These are phyloP conservation scores for Propithecus deckenii DNA, from an alignment of 2,797 vertebrate genomes.

Conservation along the genomic window DNA sequence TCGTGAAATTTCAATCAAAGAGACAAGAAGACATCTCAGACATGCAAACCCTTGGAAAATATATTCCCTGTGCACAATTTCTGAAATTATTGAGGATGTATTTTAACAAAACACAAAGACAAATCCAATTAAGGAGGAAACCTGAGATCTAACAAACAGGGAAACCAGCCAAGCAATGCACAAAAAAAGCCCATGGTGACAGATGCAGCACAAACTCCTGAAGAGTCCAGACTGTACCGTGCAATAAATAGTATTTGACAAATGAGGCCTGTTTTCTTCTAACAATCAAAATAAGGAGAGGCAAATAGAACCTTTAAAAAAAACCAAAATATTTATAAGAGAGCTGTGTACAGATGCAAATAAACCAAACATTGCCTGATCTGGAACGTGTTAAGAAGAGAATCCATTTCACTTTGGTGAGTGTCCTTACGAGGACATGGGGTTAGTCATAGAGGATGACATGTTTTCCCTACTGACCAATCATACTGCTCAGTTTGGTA, in stretches of 20 bases:
- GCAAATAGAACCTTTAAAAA: not conserved
- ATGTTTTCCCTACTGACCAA: not conserved
- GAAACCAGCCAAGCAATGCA: not conserved
- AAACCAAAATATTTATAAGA: not conserved
- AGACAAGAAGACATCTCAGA: not conserved
- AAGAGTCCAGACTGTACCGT: too few species aligned
- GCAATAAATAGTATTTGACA: not conserved
- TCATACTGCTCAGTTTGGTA: not conserved
- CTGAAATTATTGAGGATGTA: slow-evolving; percentile 30
- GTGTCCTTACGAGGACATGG: not conserved
- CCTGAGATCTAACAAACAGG: not conserved
- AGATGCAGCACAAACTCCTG: rapidly evolving
- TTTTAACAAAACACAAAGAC: slow-evolving; percentile 45
- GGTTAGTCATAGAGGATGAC: not conserved
- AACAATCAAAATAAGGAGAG: not conserved
- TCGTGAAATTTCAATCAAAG: not conserved
- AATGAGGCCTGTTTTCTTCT: not conserved
- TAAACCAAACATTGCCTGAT: not conserved
- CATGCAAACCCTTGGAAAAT: not conserved
- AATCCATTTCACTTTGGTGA: not conserved
- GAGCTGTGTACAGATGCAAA: not conserved
- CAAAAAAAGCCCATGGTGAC: not conserved
- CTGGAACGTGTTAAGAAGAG: not conserved
- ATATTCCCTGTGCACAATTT: not conserved
- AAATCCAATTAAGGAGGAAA: slow-evolving; percentile 14